phyloP scores from a whole-genome alignment of 1,140 invertebrate genomes.

The Drosophila nigromelanica region DNA sequence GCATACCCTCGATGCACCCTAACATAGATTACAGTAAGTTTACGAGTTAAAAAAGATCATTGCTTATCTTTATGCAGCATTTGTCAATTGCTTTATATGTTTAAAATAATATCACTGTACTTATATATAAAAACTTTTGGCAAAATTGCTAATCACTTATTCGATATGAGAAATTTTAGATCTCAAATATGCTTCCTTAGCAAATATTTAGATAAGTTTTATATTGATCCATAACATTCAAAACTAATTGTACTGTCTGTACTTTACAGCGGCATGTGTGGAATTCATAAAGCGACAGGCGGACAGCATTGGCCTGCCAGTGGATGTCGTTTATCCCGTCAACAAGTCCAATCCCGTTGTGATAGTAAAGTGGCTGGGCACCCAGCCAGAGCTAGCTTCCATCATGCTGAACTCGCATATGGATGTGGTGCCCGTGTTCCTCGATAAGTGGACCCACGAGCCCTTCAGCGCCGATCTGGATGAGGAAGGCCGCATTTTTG shows the following conservation, averaged over 20 bases:
- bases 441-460: constrained; percentile 86
- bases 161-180: too few relatives aligned
- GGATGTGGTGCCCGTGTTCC: constrained; percentile 93
- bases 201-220: too few relatives aligned
- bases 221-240: too few relatives aligned
- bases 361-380: constrained; percentile 90
- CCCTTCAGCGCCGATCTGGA: constrained; percentile 91
- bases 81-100: not conserved
- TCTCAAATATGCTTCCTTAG: too few relatives aligned
- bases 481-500: constrained; percentile 91
- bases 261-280: constrained; percentile 80
- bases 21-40: constrained; percentile 88
- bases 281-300: constrained; percentile 88
- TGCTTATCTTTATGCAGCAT: too few relatives aligned
- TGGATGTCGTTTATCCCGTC: constrained; percentile 84
- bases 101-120: too few relatives aligned
- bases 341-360: constrained; percentile 87
- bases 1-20: constrained; percentile 92
- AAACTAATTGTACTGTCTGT: too few relatives aligned
- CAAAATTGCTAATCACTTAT: too few relatives aligned
- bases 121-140: too few relatives aligned
- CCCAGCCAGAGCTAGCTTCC: constrained; percentile 87
- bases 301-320: constrained; percentile 86
- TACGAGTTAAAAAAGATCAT: too few relatives aligned
- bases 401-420: constrained; percentile 93